phyloP scores from a whole-genome alignment of 1,140 invertebrate genomes.

The Medauroidea extradentata region DNA sequence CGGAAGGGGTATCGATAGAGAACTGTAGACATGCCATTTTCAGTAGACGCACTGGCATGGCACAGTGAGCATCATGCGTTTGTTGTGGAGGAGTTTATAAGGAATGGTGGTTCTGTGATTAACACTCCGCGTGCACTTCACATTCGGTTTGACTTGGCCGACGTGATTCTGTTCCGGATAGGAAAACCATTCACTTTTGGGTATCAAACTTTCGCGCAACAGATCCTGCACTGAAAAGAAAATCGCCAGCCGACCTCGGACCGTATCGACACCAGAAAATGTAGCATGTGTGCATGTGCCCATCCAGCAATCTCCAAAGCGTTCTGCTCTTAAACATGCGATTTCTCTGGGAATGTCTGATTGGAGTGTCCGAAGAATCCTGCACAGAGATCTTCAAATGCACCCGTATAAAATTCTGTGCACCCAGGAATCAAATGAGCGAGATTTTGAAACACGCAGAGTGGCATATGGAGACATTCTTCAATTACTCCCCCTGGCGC shows the following conservation, averaged over 20 bases:
- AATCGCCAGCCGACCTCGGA: constrained; percentile 11
- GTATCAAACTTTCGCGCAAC: constrained; percentile 8
- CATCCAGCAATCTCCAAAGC: constrained; percentile 12
- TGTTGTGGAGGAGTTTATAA: constrained; percentile 20
- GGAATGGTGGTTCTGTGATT: constrained; percentile 19
- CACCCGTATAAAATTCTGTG: constrained; percentile 17
- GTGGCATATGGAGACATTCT: background rate
- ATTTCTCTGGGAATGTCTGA: constrained; percentile 14
- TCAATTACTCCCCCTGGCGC: background rate
- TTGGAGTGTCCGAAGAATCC: constrained; percentile 12
- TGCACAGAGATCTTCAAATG: constrained; percentile 16
- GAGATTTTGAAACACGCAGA: constrained; percentile 11
- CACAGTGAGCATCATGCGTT: constrained; percentile 20
- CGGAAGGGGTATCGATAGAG: background rate
- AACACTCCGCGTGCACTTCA: constrained; percentile 12
- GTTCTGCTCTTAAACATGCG: constrained; percentile 16
- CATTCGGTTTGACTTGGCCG: constrained; percentile 10
- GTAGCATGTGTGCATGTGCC: constrained; percentile 1
- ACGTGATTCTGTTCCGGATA: constrained; percentile 16
- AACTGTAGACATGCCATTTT: constrained; percentile 4
- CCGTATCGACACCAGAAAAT: constrained; percentile 9
- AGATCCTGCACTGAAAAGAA: constrained; percentile 21
- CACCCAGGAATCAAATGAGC: constrained; percentile 13
- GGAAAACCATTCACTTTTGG: constrained; percentile 14
- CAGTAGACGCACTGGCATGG: constrained; percentile 19